Conservation (phyloP, 2,888 invertebrate genomes). For the Orgyia antiqua region DNA sequence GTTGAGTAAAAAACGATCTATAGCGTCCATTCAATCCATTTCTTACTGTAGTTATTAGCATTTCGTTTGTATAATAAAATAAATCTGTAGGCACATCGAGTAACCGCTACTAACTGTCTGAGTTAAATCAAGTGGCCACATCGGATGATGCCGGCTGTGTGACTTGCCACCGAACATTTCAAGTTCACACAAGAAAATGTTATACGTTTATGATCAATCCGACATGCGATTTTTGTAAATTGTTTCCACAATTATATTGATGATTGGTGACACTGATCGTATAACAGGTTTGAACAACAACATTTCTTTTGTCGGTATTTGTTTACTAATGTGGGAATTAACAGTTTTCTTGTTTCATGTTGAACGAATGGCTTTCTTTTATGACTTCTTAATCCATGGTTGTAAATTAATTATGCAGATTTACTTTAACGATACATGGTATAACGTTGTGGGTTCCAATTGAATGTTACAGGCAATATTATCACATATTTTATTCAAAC, state of each 20-base stretch:
- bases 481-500: no score
- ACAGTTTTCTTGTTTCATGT: no score
- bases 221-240: slow-evolving; percentile 22
- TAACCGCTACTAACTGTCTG: slow-evolving; percentile 35
- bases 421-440: no score
- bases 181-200: slow-evolving; percentile 18
- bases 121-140: slow-evolving; percentile 64
- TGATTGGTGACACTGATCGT: slow-evolving; percentile 17
- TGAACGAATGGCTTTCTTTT: no score
- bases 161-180: slow-evolving; percentile 30
- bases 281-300: slow-evolving; percentile 14
- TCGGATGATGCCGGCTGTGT: slow-evolving; percentile 37
- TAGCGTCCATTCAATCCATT: neutral
- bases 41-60: slow-evolving; percentile 4
- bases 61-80: slow-evolving; percentile 12
- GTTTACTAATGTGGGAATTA: neutral
- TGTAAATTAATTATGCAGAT: no score
- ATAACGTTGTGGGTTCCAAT: no score
- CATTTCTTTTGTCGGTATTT: slow-evolving; percentile 6
- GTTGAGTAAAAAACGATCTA: no score
- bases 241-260: slow-evolving; percentile 12
- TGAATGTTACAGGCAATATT: no score
- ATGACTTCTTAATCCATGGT: no score
- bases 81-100: slow-evolving; percentile 16
- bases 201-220: slow-evolving; percentile 18